Evolutionary conservation across 2,113 vertebrate species (phyloP), one percentile per base, ranked within the genome.

Genomic region (Lethenteron reissneri): DNA sequence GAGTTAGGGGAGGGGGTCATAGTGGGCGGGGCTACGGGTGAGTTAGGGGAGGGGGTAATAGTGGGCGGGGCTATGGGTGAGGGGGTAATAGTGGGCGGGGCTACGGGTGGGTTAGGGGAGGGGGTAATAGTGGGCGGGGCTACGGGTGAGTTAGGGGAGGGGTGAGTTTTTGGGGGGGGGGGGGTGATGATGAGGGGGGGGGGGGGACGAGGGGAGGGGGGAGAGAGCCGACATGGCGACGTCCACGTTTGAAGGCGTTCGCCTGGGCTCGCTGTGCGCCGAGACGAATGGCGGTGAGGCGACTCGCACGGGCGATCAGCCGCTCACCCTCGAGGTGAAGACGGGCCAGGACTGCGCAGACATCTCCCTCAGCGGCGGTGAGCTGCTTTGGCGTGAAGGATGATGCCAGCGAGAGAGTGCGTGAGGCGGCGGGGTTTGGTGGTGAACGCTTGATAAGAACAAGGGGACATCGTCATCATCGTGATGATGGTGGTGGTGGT

Each of bases 261-360:
- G 64, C 64, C 25, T 68, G n/a, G n/a, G n/a, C 10, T 17, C 64
- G 64, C 64, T 68, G n/a, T 25, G 10, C 10, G 64, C 64, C 64
- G 25, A 25, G 64, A 68, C 10, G 25, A 17, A 17, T 25, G 64
- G n/a, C 64, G 64, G 64, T 1, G n/a, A n/a, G 8, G 64, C 64
- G 25, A 68, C 64, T 17, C 41, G 41, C 41, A 41, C 41, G 41
- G 41, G 41, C n/a, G 64, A 68, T 9, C 64, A 25, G 25, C n/a
- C 25, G n/a, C 64, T 68, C 10, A 68, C 64, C n/a, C 25, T 68
- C n/a, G 64, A 68, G 64, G 64, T 68, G 64, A 68, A 68, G 64
- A 68, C 64, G n/a, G n/a, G n/a, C 8, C 64, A 68, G 25, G 64
- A 68, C 64, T n/a, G n/a, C 25, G 64, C 64, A 17, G 64, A 68